Evolutionary conservation across 2,113 vertebrate species (phyloP), one percentile per base, ranked within the genome.

Genomic region (Origma solitaria): DNA sequence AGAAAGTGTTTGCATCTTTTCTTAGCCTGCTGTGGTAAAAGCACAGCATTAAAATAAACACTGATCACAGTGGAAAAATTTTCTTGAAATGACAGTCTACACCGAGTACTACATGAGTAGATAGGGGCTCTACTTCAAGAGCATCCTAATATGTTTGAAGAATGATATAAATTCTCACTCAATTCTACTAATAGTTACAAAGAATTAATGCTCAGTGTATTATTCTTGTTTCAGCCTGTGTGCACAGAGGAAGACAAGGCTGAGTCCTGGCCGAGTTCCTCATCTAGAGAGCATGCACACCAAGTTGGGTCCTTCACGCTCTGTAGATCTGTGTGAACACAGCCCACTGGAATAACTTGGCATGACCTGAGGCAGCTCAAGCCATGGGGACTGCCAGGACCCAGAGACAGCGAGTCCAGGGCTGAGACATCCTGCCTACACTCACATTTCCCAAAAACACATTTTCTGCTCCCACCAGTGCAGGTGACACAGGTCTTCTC

Each of bases 361-460:
- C 23, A 15, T 7, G 21, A 68, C 1, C 49, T 9, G 40, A 71
- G 72, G 53, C 42, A 21, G n/a, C 45, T 86, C 37, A 49, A 57
- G 61, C n/a, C n/a, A 3, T 11, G n/a, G 16, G 44, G 28, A 28
- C 54, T 31, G 58, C 20, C 45, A 54, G 64, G 25, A 82, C 11
- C 27, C 40, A 6, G 0, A 42, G 10, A 37, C 27, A 80, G 37
- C 0, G 3, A 37, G 40, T 5, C 14, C 21, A 47, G 49, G 85
- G 49, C 42, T 6, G 27, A 87, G 38, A 51, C 45, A 86, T 5
- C 35, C 17, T 4, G 4, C 33, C 54, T 58, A 23, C 0, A 2
- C 15, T 51, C 65, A n/a, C 0, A 0, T 21, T 51, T 22, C 45
- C 61, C 66, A 25, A 35, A 90, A 62, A 1, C 0, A 0, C 14